Conservation (phyloP, 1,140 invertebrate genomes). For the Aphelenchoides fujianensis region DNA sequence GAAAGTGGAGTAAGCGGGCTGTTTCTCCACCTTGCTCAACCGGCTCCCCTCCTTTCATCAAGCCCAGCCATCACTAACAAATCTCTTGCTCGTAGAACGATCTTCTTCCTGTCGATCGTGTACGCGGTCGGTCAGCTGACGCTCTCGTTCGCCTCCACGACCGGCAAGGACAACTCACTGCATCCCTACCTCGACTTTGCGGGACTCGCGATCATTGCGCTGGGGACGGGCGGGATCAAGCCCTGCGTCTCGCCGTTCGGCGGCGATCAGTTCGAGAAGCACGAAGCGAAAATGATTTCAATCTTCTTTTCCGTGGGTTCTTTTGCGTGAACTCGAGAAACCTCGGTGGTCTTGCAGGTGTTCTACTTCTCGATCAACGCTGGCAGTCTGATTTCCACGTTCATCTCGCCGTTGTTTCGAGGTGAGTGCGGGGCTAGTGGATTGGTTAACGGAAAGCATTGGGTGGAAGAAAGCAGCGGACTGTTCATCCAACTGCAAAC, state of each 20-base stretch:
- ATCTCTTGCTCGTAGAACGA: too few species aligned
- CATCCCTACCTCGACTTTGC: slow-evolving; percentile 31
- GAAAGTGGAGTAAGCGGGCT: too few species aligned
- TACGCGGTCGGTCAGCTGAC: slow-evolving; percentile 80
- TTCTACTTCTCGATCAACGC: slow-evolving; percentile 90
- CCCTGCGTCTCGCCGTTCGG: slow-evolving; percentile 36
- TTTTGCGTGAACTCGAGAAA: not conserved
- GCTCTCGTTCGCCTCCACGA: slow-evolving; percentile 71
- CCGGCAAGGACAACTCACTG: slow-evolving; percentile 21
- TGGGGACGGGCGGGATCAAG: slow-evolving; percentile 67
- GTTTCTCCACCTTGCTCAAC: too few species aligned
- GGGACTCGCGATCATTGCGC: slow-evolving; percentile 63
- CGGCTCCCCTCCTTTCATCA: too few species aligned
- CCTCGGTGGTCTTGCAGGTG: not conserved
- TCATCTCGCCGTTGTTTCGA: slow-evolving; percentile 80
- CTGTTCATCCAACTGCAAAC: too few species aligned
- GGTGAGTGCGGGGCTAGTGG: slow-evolving; percentile 43
- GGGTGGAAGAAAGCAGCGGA: too few species aligned
- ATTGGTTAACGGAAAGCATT: too few species aligned
- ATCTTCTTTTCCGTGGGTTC: slow-evolving; percentile 75
- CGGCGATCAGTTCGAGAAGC: slow-evolving; percentile 68
- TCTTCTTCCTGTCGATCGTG: slow-evolving; percentile 67
- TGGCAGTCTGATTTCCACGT: slow-evolving; percentile 81
- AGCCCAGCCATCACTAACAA: too few species aligned
- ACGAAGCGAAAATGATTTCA: slow-evolving; percentile 69